These are phyloP conservation scores for Dendropsophus ebraccatus DNA, from an alignment of 2,113 vertebrate genomes.

Conservation along the genomic window DNA sequence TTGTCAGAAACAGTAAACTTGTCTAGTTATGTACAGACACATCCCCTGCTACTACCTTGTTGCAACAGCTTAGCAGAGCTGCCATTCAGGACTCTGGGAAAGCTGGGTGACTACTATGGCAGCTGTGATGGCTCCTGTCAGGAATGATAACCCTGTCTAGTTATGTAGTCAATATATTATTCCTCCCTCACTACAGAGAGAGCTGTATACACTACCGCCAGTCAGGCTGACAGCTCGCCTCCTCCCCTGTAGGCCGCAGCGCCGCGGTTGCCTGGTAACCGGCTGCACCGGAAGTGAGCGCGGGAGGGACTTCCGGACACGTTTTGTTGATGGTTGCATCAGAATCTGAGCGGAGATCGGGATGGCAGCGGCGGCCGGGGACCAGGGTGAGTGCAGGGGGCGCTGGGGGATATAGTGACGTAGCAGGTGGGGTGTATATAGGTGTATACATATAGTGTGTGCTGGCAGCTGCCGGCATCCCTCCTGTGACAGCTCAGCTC, in stretches of 20 bases:
- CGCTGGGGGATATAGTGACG: not conserved
- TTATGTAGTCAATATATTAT: not conserved
- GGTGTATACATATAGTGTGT: not conserved
- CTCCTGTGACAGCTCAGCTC: not conserved
- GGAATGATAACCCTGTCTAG: too few relatives aligned
- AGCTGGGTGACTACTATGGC: not conserved
- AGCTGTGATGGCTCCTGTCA: too few relatives aligned
- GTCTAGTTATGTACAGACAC: too few relatives aligned
- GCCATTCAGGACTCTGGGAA: not conserved
- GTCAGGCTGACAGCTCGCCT: not conserved
- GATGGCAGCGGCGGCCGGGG: slow-evolving; percentile 60
- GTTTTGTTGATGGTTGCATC: slow-evolving; percentile 61
- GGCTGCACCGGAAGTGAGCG: slow-evolving; percentile 47
- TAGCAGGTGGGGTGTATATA: not conserved
- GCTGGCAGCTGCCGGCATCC: not conserved
- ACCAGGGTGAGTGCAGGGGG: slow-evolving; percentile 30
- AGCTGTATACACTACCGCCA: not conserved
- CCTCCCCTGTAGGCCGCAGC: not conserved
- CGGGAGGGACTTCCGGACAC: slow-evolving; percentile 57
- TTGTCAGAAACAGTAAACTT: too few relatives aligned
- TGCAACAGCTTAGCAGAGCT: not conserved
- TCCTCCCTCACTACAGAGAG: not conserved
- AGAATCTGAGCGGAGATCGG: slow-evolving; percentile 17
- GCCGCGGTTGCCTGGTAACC: slow-evolving; percentile 37
- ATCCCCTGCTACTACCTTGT: too few relatives aligned